A percentile compares a stretch with the other conserved stretches of the same genome.
Evolutionary conservation across 2,888 invertebrate genomes (phyloP).

Genomic region (Itoplectis maculator): DNA sequence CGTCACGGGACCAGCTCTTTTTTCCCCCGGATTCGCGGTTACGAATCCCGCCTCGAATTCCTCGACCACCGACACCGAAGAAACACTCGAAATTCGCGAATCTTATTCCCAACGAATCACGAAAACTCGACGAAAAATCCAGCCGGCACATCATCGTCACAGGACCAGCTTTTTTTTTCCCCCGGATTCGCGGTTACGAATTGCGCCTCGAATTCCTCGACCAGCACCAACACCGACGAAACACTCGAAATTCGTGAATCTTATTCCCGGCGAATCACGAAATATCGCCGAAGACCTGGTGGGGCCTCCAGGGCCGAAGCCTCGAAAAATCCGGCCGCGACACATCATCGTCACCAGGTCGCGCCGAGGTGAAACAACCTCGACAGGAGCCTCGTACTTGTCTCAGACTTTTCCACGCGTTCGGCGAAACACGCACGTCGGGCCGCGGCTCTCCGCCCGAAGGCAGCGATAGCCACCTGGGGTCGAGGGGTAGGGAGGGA

Average conservation of each 20-base stretch:
- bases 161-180: conserved; percentile 19
- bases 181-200: conserved; percentile 23
- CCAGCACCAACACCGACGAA: not conserved
- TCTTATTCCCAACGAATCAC: no score
- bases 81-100: not conserved
- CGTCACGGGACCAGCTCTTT: conserved; percentile 4
- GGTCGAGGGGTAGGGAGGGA: no score
- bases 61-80: not conserved
- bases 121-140: no score
- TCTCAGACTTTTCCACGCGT: no score
- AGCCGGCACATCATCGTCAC: no score
- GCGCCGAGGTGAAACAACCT: no score
- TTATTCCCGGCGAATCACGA: no score
- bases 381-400: no score
- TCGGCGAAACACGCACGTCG: no score
- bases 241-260: not conserved
- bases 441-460: not conserved
- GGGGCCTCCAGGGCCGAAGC: not conserved
- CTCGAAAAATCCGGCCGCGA: no score
- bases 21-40: conserved; percentile 35
- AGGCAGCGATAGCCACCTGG: conserved; percentile 21
- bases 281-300: no score
- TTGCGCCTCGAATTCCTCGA: not conserved
- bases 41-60: not conserved
- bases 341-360: no score